A percentile compares a stretch with the other conserved stretches of the same genome.
These are phyloP conservation scores for Apamea monoglypha DNA, from an alignment of 2,888 invertebrate species.

Conservation along the genomic window DNA sequence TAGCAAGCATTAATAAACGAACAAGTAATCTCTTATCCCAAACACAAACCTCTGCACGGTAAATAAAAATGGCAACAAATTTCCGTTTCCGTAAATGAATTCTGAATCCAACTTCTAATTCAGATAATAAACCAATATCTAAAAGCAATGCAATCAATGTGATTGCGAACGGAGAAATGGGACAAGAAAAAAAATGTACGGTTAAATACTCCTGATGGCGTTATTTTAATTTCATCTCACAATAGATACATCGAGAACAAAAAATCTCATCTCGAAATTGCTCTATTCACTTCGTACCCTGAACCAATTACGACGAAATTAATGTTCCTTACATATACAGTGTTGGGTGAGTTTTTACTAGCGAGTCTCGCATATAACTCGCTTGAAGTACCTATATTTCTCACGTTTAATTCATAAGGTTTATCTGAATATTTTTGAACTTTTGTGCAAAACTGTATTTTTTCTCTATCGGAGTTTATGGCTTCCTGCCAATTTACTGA, in stretches of 20 bases:
- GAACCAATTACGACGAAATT: conserved; percentile 76
- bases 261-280: conserved; percentile 68
- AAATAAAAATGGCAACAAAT: conserved; percentile 58
- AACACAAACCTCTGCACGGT: conserved; percentile 28
- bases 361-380: conserved; percentile 57
- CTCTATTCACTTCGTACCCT: conserved; percentile 67
- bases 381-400: conserved; percentile 44
- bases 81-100: conserved; percentile 50
- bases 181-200: conserved; percentile 39
- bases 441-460: conserved; percentile 10
- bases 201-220: conserved; percentile 55
- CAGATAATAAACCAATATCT: conserved; percentile 64
- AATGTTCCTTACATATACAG: conserved; percentile 67
- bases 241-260: conserved; percentile 61
- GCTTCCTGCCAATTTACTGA: conserved; percentile 29
- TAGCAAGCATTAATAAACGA: conserved; percentile 39
- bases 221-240: conserved; percentile 63
- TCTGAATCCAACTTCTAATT: conserved; percentile 61
- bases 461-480: conserved; percentile 17
- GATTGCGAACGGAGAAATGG: conserved; percentile 53
- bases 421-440: conserved; percentile 38
- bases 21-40: conserved; percentile 50
- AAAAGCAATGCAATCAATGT: conserved; percentile 64
- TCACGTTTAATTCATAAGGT: conserved; percentile 45
- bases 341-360: conserved; percentile 60